Evolutionary conservation across 2,888 invertebrate genomes (phyloP).

Genomic region (Chloroclysta siterata): DNA sequence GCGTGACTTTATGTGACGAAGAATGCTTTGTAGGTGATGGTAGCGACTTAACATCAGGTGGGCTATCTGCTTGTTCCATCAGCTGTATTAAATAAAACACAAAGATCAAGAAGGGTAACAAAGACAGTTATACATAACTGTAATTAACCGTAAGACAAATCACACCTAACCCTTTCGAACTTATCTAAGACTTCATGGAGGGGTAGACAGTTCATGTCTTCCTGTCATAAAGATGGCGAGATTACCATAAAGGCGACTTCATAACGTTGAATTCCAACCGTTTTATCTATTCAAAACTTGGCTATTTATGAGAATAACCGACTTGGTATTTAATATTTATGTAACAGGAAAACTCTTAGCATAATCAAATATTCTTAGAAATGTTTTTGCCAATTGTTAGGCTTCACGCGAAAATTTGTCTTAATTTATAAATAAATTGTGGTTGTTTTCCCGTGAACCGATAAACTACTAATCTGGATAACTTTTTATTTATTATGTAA

Average conservation of each 20-base stretch:
- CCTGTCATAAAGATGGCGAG: slow-evolving; percentile 11
- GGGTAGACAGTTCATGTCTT: slow-evolving; percentile 2
- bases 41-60: no score
- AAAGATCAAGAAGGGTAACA: no score
- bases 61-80: no score
- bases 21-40: no score
- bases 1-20: no score
- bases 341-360: neutral
- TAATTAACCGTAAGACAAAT: neutral
- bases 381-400: neutral
- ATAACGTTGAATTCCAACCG: neutral
- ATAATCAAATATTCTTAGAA: neutral
- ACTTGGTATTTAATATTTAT: neutral
- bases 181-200: neutral
- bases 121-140: neutral
- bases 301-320: neutral
- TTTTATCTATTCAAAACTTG: no score
- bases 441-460: no score
- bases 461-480: no score
- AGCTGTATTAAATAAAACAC: no score
- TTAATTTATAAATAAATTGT: no score
- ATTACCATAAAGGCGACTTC: neutral
- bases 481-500: no score
- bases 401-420: no score
- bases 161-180: neutral